Base-by-base conservation (phyloP, 2,888 invertebrate genomes). In the Orthosia cruda region DNA sequence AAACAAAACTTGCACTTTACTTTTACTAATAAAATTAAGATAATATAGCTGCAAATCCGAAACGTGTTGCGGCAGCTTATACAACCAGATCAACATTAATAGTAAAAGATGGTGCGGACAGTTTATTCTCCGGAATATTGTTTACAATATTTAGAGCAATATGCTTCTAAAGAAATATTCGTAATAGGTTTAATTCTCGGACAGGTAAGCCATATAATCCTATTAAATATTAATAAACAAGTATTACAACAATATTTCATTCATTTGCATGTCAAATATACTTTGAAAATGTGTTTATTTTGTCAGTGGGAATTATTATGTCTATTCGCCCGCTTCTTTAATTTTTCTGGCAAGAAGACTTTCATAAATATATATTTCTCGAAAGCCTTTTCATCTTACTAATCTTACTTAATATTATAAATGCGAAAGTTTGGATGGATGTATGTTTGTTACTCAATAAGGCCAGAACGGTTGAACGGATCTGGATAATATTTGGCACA, bases 101-200 rank as follows among this genome's bases (percentile, higher is more conserved):
- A 61, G 66, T 58, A 64, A 73, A 96, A 92, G 90, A 98, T 98
- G 98, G 97, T 98, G 85, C 97, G 98, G 92, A 97, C 97, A 81
- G 97, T 98, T 71, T 97, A 97, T 89, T 97, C 98, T 32, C 98
- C 98, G 84, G 98, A 98, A 92, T 95, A 97, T 92, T 97, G 98
- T 80, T 96, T 98, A 84, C 97, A 97, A 86, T 98, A 98, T 94
- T 94, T 98, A 86, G 96, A 97, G 84, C 97, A 97, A 87, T 97
- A 98, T 90, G 97, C 97, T 16, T 97, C 97, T 75, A 95, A 97
- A 81, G 97, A 98, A 90, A 96, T 95, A 86, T 97, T 97, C 91
- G 97, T 97, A 57, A 97, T 98, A 80, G 98, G 98, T 81, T 96
- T 98, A 90, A 98, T 98, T 90, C 96, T 98, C 86, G 98, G 98